Evolutionary conservation across 2,113 vertebrate genomes (phyloP).

Genomic region (Cryptoleucopteryx plumbea): DNA sequence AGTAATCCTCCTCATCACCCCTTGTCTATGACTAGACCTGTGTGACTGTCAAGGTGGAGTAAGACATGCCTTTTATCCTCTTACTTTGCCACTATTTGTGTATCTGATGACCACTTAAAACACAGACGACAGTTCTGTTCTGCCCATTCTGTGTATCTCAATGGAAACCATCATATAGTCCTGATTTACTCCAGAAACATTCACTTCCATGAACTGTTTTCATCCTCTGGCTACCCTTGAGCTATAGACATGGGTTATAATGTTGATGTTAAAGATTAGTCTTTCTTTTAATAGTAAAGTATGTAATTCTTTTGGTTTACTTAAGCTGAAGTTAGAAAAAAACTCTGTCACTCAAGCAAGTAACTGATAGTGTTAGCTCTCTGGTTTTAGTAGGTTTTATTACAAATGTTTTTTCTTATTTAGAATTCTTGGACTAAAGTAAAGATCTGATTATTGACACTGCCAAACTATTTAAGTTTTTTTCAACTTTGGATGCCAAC

Average conservation of each 20-base stretch:
- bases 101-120: background rate
- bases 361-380: background rate
- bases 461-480: background rate
- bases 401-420: conserved; percentile 13
- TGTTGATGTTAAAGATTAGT: background rate
- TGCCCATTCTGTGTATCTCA: background rate
- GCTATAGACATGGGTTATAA: background rate
- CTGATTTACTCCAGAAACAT: background rate
- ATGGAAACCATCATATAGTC: background rate
- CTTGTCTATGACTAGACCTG: background rate
- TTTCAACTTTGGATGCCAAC: conserved; percentile 2
- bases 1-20: background rate
- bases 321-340: background rate
- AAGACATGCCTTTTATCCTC: background rate
- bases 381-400: background rate
- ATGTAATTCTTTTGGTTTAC: background rate
- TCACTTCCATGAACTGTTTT: background rate
- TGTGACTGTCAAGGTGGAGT: background rate
- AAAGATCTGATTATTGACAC: background rate
- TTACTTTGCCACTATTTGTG: background rate
- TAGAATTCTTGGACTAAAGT: conserved; percentile 1
- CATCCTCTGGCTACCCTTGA: background rate
- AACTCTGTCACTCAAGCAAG: background rate
- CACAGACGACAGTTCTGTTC: background rate
- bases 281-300: background rate